Evolutionary conservation across 2,113 vertebrate species (phyloP), one percentile per base, ranked within the genome.

Genomic region (Serilophus lunatus): DNA sequence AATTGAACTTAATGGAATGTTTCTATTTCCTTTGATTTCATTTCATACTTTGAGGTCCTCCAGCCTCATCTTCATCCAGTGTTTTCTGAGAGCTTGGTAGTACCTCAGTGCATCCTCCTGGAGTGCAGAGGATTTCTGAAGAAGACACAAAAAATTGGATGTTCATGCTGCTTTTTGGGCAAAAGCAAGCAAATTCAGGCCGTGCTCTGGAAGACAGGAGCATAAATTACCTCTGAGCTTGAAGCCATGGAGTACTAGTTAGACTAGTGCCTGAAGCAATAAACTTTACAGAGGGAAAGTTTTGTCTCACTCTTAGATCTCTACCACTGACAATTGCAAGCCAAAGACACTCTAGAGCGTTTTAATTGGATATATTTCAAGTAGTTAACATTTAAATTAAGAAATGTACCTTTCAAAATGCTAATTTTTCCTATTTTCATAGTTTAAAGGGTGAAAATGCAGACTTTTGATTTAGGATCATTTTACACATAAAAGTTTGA

Each of bases 11-110:
- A n/a, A 50, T 15, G 22, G 31, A 45, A 29, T 40, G 11, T 68
- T 80, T 35, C 49, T 8, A 28, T 68, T 81, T 51, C 56, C 24
- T 10, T n/a, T 40, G 18, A 25, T 47, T 86, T 77, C 13, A 38
- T 71, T 76, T 60, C 28, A 7, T 38, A 25, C 6, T 40, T 6
- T 33, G 56, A 68, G 29, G 19, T 49, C 2, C 18, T 24, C 12
- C 15, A 35, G 6, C 6, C 8, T 4, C 7, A 18, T 17, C 5
- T 7, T 7, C 13, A 71, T 4, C 7, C 18, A 0, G 3, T 26
- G 10, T 80, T 86, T 77, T 64, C 68, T 72, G n/a, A 78, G 64
- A 68, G 25, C 29, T 47, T 45, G 2, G 7, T 26, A 31, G 8
- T 3, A 10, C 11, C 11, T 72, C 18, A 17, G 5, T 24, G 5